A percentile compares a stretch with the other conserved stretches of the same genome.
These are phyloP conservation scores for Hemitrygon akajei DNA, from an alignment of 2,797 vertebrate genomes.

Conservation along the genomic window DNA sequence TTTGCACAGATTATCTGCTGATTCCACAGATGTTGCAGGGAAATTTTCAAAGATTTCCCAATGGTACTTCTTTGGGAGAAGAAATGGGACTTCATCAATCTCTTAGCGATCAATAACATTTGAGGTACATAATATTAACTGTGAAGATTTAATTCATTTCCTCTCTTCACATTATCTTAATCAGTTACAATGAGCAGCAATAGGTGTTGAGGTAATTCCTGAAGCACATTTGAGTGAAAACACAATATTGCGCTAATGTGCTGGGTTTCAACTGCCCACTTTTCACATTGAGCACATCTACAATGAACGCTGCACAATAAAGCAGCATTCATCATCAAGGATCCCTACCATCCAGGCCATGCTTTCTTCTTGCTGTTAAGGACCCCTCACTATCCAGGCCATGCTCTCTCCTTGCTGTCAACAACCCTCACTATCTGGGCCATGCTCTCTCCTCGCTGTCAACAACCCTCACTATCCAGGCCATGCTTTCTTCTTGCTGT, in stretches of 20 bases:
- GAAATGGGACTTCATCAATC: not conserved
- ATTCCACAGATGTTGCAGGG: not conserved
- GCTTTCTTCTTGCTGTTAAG: too few species aligned
- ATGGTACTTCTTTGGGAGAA: not conserved
- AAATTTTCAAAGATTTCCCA: not conserved
- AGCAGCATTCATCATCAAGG: too few species aligned
- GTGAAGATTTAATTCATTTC: constrained; percentile 5
- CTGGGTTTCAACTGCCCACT: not conserved
- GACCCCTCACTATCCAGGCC: too few species aligned
- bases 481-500: too few species aligned
- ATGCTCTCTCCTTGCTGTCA: too few species aligned
- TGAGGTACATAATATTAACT: not conserved
- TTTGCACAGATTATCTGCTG: not conserved
- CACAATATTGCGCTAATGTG: not conserved
- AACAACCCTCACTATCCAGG: too few species aligned
- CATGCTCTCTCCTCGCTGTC: too few species aligned
- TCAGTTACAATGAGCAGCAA: not conserved
- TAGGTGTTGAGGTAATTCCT: not conserved
- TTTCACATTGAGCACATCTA: too few species aligned
- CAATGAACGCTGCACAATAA: too few species aligned
- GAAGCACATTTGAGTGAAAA: not conserved
- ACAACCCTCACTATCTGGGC: too few species aligned
- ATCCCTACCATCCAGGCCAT: too few species aligned
- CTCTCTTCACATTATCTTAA: not conserved
- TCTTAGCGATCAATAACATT: not conserved